Percentiles rank a stretch among this genome's conserved stretches.
Conservation (phyloP, 2,797 vertebrate genomes). For the Sternotherus odoratus region DNA sequence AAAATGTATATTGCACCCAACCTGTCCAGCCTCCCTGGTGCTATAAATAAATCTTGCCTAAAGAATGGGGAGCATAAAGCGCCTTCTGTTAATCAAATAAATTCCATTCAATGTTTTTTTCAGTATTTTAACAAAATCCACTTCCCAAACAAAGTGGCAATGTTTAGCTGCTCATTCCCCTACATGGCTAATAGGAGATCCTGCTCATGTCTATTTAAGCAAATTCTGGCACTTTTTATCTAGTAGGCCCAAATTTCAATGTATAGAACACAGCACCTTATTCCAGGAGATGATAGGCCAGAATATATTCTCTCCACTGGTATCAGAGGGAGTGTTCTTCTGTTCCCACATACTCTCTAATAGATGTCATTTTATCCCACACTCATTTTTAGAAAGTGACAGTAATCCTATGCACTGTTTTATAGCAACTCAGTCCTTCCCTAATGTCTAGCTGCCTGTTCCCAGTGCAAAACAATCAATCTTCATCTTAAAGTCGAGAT, state of each 20-base stretch:
- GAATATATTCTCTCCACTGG: not conserved
- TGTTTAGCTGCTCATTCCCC: not conserved
- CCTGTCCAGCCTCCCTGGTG: not conserved
- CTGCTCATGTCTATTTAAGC: not conserved
- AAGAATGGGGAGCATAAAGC: not conserved
- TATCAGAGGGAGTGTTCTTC: not conserved
- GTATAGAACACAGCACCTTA: not conserved
- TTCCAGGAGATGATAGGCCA: fast-evolving
- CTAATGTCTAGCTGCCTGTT: not conserved
- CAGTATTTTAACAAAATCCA: not conserved
- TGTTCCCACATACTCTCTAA: slow-evolving; percentile 23
- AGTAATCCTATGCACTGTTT: not conserved
- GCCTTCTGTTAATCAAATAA: not conserved
- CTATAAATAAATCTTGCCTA: not conserved
- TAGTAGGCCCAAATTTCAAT: not conserved
- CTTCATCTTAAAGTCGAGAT: not conserved
- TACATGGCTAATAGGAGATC: not conserved
- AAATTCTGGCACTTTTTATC: not conserved
- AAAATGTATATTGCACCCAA: not conserved
- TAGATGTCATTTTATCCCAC: slow-evolving; percentile 67
- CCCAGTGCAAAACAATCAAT: not conserved
- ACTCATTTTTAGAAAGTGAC: slow-evolving; percentile 68
- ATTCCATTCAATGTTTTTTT: not conserved
- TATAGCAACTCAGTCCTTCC: slow-evolving; percentile 24
- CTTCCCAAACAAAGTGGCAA: not conserved